phyloP scores from a whole-genome alignment of 2,888 invertebrate genomes.

The Meandrusa payeni region DNA sequence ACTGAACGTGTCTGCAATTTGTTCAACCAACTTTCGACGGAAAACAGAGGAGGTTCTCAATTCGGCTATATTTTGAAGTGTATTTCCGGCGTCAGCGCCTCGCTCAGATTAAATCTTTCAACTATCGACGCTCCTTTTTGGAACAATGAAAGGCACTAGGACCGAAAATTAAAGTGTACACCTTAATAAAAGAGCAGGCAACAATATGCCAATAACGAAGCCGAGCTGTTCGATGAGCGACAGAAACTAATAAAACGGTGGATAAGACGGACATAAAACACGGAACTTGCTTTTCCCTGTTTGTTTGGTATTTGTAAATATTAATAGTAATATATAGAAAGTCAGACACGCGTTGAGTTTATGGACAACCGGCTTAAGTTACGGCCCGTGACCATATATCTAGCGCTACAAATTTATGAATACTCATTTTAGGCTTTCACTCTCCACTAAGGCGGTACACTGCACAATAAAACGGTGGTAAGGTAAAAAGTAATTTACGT shows the following conservation, averaged over 20 bases:
- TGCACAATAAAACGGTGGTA: neutral
- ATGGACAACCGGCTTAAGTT: slow-evolving; percentile 17
- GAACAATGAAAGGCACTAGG: no score
- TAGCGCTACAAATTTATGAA: slow-evolving; percentile 15
- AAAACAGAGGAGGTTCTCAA: no score
- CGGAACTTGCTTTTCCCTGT: no score
- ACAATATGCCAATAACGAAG: slow-evolving; percentile 6
- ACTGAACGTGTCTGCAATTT: no score
- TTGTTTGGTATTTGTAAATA: slow-evolving; percentile 9
- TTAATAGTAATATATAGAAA: slow-evolving; percentile 17
- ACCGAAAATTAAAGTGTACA: no score
- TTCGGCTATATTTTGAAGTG: no score
- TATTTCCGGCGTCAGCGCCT: no score
- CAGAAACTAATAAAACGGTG: slow-evolving; percentile 20
- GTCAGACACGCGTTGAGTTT: slow-evolving; percentile 13
- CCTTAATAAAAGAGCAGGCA: no score
- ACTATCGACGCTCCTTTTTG: no score
- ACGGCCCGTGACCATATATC: slow-evolving; percentile 8
- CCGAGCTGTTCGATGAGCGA: neutral
- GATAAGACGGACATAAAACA: slow-evolving; percentile 22
- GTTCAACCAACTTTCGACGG: no score
- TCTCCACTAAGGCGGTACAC: slow-evolving; percentile 7
- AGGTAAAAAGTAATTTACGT: neutral
- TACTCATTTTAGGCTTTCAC: slow-evolving; percentile 17
- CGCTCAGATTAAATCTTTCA: no score